Percentiles rank a stretch among this genome's conserved stretches.
phyloP scores from a whole-genome alignment of 2,888 invertebrate species.

The Thalpophila matura region DNA sequence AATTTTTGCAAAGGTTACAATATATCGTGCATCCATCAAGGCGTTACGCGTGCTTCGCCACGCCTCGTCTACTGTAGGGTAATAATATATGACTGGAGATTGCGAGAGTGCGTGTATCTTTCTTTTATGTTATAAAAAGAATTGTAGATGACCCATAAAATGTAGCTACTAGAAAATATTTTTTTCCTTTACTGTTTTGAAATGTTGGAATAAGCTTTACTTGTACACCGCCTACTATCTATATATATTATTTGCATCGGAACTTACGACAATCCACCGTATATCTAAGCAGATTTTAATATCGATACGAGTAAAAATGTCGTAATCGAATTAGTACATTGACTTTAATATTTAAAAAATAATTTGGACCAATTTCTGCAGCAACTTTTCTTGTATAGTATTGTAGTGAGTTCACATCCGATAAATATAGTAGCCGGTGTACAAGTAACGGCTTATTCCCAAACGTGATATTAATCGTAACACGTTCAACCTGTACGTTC shows the following conservation, averaged over 20 bases:
- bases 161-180: background rate
- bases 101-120: conserved; percentile 16
- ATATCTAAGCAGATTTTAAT: no score
- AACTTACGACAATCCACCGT: no score
- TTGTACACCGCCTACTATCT: no score
- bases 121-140: conserved; percentile 34
- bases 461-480: conserved; percentile 42
- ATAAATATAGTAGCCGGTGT: conserved; percentile 6
- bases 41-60: conserved; percentile 34
- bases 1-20: conserved; percentile 43
- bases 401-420: background rate
- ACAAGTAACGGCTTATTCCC: conserved; percentile 37
- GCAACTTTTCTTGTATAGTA: no score
- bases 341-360: no score
- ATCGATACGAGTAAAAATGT: no score
- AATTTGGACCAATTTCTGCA: no score
- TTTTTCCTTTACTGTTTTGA: background rate
- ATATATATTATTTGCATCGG: no score
- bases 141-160: conserved; percentile 8
- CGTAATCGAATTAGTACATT: no score
- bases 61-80: conserved; percentile 26
- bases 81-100: conserved; percentile 42
- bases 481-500: conserved; percentile 18
- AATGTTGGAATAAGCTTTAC: no score
- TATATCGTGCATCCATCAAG: conserved; percentile 50